Base-by-base conservation (phyloP, 2,888 invertebrate species). In the Pollenia griseotomentosa region DNA sequence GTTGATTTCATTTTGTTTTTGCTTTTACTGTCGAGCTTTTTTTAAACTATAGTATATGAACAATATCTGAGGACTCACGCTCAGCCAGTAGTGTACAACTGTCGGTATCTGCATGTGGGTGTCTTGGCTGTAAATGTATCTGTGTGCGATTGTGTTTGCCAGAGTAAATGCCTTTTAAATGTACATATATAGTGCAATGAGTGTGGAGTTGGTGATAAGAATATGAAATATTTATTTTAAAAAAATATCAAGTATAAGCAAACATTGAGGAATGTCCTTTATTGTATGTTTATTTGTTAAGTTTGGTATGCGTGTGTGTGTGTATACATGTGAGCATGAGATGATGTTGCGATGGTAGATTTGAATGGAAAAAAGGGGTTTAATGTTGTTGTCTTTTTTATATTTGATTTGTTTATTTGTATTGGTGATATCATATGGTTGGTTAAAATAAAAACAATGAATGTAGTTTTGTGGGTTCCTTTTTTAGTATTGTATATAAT, bases 221-320 rank as follows among this genome's bases (percentile, higher is more conserved):
- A 92, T 92, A 93, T 92, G 92, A 93, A 93, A 93, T 93, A 93
- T 93, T 73, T 84, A 78, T 78, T 73, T 73, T 63, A 51, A 82
- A 80, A 93, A 92, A 91, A 91, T 92, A 82, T 84, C 81, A 82
- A 91, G 63, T 70, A 48, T 90, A 90, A 89, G 90, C 90, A 88
- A 89, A 81, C 83, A 88, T 90, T 90, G 92, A 92, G 91, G 92
- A 93, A 93, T 92, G 93, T 92, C 92, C 93, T 92, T 92, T 92
- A 33, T 92, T 91, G 89, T 90, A 89, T 88, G 88, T 84, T 68
- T 40, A 65, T 59, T 80, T 83, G 55, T 33, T 59, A 33, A 5
- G 66, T 55, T 61, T 68, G 63, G 40, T n/a, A 44, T 55, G 23
- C 63, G 55, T 57, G n/a, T 65, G 75, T 14, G 23, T 51, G 46